phyloP scores from a whole-genome alignment of 2,888 invertebrate genomes.

The Callinectes sapidus region DNA sequence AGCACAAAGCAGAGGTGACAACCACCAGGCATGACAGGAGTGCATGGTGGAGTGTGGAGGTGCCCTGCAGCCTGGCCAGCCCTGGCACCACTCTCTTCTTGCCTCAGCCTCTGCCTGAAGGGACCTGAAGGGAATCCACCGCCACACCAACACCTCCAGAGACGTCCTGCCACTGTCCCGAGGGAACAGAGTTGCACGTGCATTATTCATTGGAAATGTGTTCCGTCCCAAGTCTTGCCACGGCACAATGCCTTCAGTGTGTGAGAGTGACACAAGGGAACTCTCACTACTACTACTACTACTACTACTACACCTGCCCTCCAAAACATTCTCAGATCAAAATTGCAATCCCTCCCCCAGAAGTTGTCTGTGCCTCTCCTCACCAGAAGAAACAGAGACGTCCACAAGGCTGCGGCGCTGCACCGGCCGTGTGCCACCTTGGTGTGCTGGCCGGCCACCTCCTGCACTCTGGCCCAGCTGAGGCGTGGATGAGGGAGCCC shows the following conservation, averaged over 20 bases:
- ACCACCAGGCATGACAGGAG: background rate
- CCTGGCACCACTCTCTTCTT: background rate
- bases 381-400: background rate
- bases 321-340: background rate
- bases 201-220: background rate
- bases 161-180: background rate
- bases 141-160: background rate
- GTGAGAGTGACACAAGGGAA: background rate
- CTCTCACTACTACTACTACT: background rate
- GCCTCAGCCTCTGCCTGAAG: background rate
- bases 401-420: slow-evolving; percentile 11
- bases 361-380: background rate
- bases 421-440: background rate
- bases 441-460: background rate
- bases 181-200: background rate
- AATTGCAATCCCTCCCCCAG: background rate
- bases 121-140: background rate
- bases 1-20: background rate
- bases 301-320: background rate
- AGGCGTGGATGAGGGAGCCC: background rate
- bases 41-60: background rate
- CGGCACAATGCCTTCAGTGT: background rate
- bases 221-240: slow-evolving; percentile 22
- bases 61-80: background rate
- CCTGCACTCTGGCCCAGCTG: background rate